Conservation (phyloP, 2,888 invertebrate genomes). For the Eledona agricola region DNA sequence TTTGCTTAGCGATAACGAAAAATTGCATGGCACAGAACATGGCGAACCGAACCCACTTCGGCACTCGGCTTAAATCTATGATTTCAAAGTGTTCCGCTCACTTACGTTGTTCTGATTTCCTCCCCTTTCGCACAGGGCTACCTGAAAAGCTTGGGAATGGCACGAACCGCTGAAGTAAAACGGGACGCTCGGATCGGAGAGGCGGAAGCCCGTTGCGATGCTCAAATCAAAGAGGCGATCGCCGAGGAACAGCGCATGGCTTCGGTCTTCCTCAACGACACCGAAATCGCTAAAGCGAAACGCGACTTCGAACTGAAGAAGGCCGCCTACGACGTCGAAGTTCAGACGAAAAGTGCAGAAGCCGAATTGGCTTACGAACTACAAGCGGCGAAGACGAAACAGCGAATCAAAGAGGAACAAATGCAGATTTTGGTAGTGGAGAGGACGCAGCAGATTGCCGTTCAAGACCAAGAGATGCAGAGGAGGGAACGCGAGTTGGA, state of each 20-base stretch:
- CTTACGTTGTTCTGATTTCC: constrained; percentile 3
- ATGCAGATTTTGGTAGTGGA: constrained; percentile 85
- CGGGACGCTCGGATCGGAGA: constrained; percentile 97
- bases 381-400: constrained; percentile 95
- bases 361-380: constrained; percentile 93
- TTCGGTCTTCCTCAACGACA: constrained; percentile 91
- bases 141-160: constrained; percentile 93
- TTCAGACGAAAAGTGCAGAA: constrained; percentile 93
- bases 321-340: constrained; percentile 96
- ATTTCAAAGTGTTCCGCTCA: constrained; percentile 4
- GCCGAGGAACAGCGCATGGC: constrained; percentile 98
- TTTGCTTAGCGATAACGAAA: too few species aligned
- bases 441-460: constrained; percentile 83
- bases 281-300: constrained; percentile 96
- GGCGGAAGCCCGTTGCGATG: constrained; percentile 93
- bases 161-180: constrained; percentile 93
- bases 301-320: constrained; percentile 97
- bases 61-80: constrained; percentile 34
- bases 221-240: constrained; percentile 92
- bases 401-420: constrained; percentile 90
- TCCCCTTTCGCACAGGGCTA: constrained; percentile 73
- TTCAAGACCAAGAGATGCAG: constrained; percentile 96
- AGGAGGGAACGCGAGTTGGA: constrained; percentile 92
- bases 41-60: constrained; percentile 10
- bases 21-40: too few species aligned